Evolutionary conservation across 1,140 invertebrate species (phyloP).

Genomic region (Calephelis nemesis): DNA sequence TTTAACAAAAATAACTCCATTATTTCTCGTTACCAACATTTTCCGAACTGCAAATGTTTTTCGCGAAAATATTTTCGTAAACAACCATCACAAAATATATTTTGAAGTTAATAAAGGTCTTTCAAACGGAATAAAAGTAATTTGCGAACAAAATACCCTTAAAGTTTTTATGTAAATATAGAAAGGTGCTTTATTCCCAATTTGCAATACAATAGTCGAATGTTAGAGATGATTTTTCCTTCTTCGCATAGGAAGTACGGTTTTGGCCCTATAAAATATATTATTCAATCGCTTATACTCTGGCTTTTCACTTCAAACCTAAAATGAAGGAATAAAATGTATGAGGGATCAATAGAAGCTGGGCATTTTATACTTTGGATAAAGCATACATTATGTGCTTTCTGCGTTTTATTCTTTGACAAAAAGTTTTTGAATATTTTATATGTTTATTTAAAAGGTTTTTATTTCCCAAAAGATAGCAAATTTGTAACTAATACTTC

Average conservation of each 20-base stretch:
- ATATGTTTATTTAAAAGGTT: too few relatives aligned
- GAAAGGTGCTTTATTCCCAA: constrained; percentile 67
- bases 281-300: constrained; percentile 73
- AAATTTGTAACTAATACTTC: too few relatives aligned
- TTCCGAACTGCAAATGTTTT: constrained; percentile 28
- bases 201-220: constrained; percentile 75
- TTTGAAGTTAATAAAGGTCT: constrained; percentile 39
- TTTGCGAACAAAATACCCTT: constrained; percentile 61
- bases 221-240: constrained; percentile 72
- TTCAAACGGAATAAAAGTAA: constrained; percentile 57
- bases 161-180: constrained; percentile 73
- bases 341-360: constrained; percentile 54
- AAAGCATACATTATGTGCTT: neutral
- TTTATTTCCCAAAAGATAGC: too few relatives aligned
- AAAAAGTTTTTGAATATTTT: neutral
- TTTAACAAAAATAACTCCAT: constrained; percentile 30
- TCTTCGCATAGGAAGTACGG: constrained; percentile 66
- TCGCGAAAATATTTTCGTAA: constrained; percentile 35
- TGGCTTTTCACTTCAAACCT: constrained; percentile 60
- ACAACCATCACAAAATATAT: constrained; percentile 36
- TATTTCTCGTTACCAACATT: constrained; percentile 24
- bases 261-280: constrained; percentile 70
- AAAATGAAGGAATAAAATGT: constrained; percentile 61
- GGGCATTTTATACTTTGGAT: constrained; percentile 10
- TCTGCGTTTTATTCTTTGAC: neutral